Base-by-base conservation (phyloP, 2,888 invertebrate species). In the Globia sparganii region DNA sequence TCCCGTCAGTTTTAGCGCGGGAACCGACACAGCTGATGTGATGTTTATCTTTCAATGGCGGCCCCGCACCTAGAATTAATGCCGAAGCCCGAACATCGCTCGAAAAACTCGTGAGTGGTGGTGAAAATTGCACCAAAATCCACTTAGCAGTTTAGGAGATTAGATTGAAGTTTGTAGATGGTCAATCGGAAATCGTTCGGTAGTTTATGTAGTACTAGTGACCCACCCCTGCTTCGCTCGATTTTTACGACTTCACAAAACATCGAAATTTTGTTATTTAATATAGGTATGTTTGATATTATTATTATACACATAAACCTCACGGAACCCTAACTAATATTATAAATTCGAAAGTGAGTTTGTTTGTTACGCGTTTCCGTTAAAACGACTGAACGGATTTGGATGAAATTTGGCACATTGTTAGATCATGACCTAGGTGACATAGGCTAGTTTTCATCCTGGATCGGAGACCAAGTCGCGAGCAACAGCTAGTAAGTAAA, bases 41-140 rank as follows among this genome's bases (percentile, higher is more conserved):
- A 67, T 83, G 77, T 83, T 83, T 83, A 83, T 83, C 85, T 85
- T 80, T 40, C 37, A 66, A 85, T 77, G 69, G 85, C 67, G 67
- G 67, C 53, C 49, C 74, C 59, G 68, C 81, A 43, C 76, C 71
- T 37, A 53, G 82, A 85, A 85, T 72, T 83, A 81, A 83, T 83
- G 56, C 53, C 37, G n/a, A 21, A 49, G 34, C 83, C 37, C 66
- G 53, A 66, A 80, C 62, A 46, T 53, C 34, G 66, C 49, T 59
- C 72, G 43, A 77, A 83, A 85, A 85, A 85, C 71, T 77, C 82
- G 49, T 58, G 46, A 69, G 72, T 70, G 21, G 71, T 49, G 71
- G 85, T 61, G 59, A 56, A 68, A 59, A 85, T 58, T 85, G 85
- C 77, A 77, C 72, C 65, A 18, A 67, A 83, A 72, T 62, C 61